Base-by-base conservation (phyloP, 2,888 invertebrate genomes). In the Alentia gelatinosa region DNA sequence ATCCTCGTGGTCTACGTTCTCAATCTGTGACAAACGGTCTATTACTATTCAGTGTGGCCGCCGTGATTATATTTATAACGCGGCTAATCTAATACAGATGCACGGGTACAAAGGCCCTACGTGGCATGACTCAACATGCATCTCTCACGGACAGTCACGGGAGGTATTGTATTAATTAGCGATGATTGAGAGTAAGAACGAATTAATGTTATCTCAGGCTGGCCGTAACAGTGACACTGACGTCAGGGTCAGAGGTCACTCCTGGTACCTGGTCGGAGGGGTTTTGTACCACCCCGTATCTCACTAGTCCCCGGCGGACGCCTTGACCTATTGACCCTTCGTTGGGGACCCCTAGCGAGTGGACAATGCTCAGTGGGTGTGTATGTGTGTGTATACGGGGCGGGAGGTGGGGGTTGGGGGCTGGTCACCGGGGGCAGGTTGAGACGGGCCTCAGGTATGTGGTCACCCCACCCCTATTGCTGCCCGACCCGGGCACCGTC, bases 331-430 rank as follows among this genome's bases (percentile, higher is more conserved):
- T 26, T 79, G 79, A 79, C 79, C 79, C 79, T 23, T 19, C 1
- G 74, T 74, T 56, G 56, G n/a, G 68, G 68, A 68, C n/a, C n/a
- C n/a, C n/a, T 30, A 68, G 68, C 30, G 15, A 30, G 15, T 79
- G 79, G 35, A 79, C 79, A 79, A 79, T 79, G 79, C 37, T 39
- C n/a, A 39, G 74, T 74, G n/a, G 74, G 47, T 9, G 47, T 47
- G 47, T 47, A 9, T 19, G 47, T n/a, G n/a, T n/a, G n/a, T n/a
- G n/a, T n/a, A n/a, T n/a, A 19, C 47, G 19, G 47, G 47, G 47
- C 19, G 47, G 47, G 47, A 47, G 47, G 19, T 26, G 63, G 68
- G 68, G 68, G 68, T 68, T 3, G 15, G 26, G 68, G 33, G 30
- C 1, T 26, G 68, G 68, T 68, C 33, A 68, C 68, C 30, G 26